These are phyloP conservation scores for Lagenorhynchus albirostris DNA, from an alignment of 2,113 vertebrate genomes.

Conservation along the genomic window DNA sequence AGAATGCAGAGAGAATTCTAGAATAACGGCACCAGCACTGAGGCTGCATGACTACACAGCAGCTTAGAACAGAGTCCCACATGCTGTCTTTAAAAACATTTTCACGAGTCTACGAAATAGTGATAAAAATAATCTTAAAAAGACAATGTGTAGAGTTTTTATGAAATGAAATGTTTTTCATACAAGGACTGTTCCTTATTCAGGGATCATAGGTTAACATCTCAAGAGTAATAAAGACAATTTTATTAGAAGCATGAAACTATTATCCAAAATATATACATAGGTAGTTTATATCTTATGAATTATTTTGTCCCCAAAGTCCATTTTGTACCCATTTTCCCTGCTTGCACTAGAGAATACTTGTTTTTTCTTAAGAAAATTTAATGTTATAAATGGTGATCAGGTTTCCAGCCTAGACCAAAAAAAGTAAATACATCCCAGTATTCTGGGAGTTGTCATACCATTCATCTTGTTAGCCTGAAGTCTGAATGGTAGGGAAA, in stretches of 20 bases:
- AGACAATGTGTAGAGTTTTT: not conserved
- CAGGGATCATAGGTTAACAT: not conserved
- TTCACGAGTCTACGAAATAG: not conserved
- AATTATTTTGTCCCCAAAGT: not conserved
- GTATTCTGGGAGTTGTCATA: not conserved
- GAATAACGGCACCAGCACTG: not conserved
- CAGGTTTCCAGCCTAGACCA: not conserved
- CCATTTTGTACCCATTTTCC: not conserved
- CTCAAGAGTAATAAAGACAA: not conserved
- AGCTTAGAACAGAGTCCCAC: not conserved
- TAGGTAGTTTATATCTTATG: not conserved
- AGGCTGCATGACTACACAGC: not conserved
- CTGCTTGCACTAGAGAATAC: not conserved
- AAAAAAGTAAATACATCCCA: not conserved
- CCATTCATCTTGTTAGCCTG: not conserved
- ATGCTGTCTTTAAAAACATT: not conserved
- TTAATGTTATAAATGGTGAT: not conserved
- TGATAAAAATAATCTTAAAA: not conserved
- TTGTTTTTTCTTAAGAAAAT: not conserved
- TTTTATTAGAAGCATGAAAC: not conserved
- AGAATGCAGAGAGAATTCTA: not conserved
- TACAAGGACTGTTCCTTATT: not conserved
- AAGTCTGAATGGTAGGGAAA: not conserved
- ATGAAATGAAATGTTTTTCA: not conserved
- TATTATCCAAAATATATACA: not conserved